Base-by-base conservation (phyloP, 2,888 invertebrate species). In the Steromphala cineraria region DNA sequence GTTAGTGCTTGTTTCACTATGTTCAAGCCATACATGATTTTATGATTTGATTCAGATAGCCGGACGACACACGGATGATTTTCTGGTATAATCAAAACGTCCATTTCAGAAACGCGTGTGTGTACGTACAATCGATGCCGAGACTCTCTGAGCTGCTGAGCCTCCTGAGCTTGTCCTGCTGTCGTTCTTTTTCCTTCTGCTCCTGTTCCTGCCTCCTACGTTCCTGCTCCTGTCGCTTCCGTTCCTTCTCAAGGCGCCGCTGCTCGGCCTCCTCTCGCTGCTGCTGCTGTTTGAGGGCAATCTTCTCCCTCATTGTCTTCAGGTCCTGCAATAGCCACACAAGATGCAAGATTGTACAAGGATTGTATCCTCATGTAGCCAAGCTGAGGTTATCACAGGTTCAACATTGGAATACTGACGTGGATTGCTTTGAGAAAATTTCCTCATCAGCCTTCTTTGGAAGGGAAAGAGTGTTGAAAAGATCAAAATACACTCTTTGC, bases 91-190 rank as follows among this genome's bases (percentile, higher is more conserved):
- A 4, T 55, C 55, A 19, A 19, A 4, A 55, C 3, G 3, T 5
- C 55, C 55, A 55, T 55, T 2, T 21, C n/a, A 56, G 1, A 19
- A 56, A 13, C 1, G 19, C 15, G 17, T 24, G 52, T 53, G 13
- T 15, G 21, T 21, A 71, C 82, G 79, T 74, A 83, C 83, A 52
- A 53, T 81, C 83, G 21, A 82, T 36, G 28, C 62, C 87, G 81
- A 90, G 81, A 83, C 89, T 89, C 71, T 89, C 90, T 62, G 87
- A 89, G 53, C 88, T 89, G 80, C 88, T 89, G 53, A 90, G 81
- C 19, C 88, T 85, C 67, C 86, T 83, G 19, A 90, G 82, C 67
- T 90, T 91, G 83, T 90, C 88, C 79, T 89, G 89, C 81, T 90
- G 89, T 79, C 89, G 81, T 82, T 90, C 90, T 28, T 88, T 78